phyloP scores from a whole-genome alignment of 1,140 invertebrate genomes.

The Atta texana region DNA sequence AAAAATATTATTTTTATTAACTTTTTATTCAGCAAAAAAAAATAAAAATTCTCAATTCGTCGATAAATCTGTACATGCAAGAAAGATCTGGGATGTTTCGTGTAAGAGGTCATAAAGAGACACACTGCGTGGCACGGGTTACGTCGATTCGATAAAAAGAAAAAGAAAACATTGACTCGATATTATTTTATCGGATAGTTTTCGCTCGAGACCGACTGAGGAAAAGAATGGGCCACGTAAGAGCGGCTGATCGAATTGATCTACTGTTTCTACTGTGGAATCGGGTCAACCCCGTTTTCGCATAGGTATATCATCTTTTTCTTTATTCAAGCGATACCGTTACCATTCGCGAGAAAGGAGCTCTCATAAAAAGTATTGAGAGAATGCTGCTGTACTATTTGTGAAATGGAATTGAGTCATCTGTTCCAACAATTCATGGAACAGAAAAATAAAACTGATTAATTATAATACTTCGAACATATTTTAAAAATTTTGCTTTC shows the following conservation, averaged over 20 bases:
- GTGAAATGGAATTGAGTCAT: constrained; percentile 16
- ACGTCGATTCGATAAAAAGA: constrained; percentile 40
- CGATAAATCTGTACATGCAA: constrained; percentile 28
- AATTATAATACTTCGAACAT: background rate
- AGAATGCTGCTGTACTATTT: constrained; percentile 10
- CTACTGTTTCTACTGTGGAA: constrained; percentile 63
- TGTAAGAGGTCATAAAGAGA: constrained; percentile 51
- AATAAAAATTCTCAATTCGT: constrained; percentile 15
- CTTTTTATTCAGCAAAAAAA: background rate
- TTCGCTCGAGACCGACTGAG: constrained; percentile 33
- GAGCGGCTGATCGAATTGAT: constrained; percentile 68
- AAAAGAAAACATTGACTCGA: constrained; percentile 54
- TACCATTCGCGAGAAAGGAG: constrained; percentile 6
- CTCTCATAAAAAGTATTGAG: constrained; percentile 26
- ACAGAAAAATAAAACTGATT: background rate
- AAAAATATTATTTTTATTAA: background rate
- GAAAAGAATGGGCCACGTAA: constrained; percentile 49
- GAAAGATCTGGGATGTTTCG: constrained; percentile 19
- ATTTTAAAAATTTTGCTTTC: background rate
- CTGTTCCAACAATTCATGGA: background rate
- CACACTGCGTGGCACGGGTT: constrained; percentile 23
- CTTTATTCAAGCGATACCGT: constrained; percentile 59
- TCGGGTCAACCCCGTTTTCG: constrained; percentile 58
- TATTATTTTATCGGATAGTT: constrained; percentile 70
- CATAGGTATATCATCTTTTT: constrained; percentile 45